Conservation (phyloP, 2,888 invertebrate genomes). For the Limnephilus rhombicus region DNA sequence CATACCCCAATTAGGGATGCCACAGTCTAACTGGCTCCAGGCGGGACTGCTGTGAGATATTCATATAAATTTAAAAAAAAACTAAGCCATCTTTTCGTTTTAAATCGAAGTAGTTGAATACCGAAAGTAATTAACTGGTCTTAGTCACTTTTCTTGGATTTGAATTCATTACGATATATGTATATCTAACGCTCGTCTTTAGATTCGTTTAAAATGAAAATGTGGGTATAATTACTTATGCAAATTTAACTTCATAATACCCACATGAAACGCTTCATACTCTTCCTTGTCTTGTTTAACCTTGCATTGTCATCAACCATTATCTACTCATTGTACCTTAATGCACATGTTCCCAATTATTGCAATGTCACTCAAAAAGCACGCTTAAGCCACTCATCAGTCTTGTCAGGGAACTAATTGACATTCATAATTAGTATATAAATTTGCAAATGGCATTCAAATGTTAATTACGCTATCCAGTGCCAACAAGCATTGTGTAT, state of each 20-base stretch:
- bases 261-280: not conserved
- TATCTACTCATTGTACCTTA: not conserved
- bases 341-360: not conserved
- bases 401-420: not conserved
- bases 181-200: not conserved
- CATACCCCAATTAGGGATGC: too few relatives aligned
- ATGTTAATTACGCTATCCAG: not conserved
- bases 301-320: not conserved
- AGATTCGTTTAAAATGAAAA: not conserved
- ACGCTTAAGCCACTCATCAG: not conserved
- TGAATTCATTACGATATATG: not conserved
- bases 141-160: not conserved
- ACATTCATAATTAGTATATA: not conserved
- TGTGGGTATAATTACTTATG: not conserved
- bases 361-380: not conserved
- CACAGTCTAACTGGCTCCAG: too few relatives aligned
- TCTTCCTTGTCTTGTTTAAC: not conserved
- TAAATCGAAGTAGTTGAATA: too few relatives aligned
- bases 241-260: not conserved
- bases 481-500: too few relatives aligned
- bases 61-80: too few relatives aligned
- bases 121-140: not conserved
- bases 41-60: too few relatives aligned
- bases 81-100: too few relatives aligned
- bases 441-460: not conserved